phyloP scores from a whole-genome alignment of 1,140 invertebrate genomes.

The Pseudachorutes palmiensis region DNA sequence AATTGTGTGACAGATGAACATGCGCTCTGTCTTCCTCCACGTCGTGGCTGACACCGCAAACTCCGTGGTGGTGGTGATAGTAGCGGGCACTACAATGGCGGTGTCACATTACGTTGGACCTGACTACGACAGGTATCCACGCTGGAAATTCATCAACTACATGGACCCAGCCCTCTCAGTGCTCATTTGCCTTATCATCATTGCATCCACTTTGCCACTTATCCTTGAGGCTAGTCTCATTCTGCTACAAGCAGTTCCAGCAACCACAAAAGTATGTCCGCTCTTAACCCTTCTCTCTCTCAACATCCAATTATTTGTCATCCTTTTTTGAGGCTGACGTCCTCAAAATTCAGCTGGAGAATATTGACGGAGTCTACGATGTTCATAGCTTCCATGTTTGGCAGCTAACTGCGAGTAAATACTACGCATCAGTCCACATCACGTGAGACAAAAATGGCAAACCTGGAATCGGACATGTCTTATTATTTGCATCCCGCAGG shows the following conservation, averaged over 20 bases:
- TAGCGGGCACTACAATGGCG: conserved; percentile 49
- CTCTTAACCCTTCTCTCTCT: too few relatives aligned
- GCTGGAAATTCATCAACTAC: conserved; percentile 68
- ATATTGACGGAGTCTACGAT: neutral
- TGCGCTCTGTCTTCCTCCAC: conserved; percentile 94
- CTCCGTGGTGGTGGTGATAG: conserved; percentile 92
- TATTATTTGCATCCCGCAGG: neutral
- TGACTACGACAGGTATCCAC: conserved; percentile 40
- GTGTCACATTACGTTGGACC: neutral
- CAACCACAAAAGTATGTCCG: too few relatives aligned
- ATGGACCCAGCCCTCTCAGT: conserved; percentile 89
- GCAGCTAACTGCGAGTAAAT: conserved; percentile 43
- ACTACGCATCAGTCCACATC: conserved; percentile 46
- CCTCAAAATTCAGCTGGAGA: too few relatives aligned
- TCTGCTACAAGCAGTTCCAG: conserved; percentile 80
- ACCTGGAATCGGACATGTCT: too few relatives aligned
- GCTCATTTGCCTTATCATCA: conserved; percentile 66
- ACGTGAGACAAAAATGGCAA: conserved; percentile 29
- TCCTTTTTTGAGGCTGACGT: too few relatives aligned
- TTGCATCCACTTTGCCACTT: conserved; percentile 82
- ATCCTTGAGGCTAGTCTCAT: conserved; percentile 84
- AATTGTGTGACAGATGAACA: conserved; percentile 82
- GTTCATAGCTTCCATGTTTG: conserved; percentile 41
- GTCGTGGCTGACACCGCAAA: conserved; percentile 85
- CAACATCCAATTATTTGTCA: too few relatives aligned